Base-by-base conservation (phyloP, 2,113 vertebrate species). In the Tragelaphus buxtoni region DNA sequence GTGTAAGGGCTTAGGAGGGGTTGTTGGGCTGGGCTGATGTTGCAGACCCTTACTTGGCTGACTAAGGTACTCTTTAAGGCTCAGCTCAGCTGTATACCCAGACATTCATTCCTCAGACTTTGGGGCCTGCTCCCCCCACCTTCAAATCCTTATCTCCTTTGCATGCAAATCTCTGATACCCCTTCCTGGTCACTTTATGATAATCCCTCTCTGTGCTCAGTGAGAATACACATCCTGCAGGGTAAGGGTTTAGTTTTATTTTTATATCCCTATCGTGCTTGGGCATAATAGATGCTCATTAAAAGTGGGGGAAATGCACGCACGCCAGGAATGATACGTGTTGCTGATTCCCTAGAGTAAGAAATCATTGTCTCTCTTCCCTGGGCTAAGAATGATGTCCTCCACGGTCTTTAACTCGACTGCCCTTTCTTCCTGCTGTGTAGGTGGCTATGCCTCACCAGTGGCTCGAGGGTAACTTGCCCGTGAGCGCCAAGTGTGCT, bases 361-460 rank as follows among this genome's bases (percentile, higher is more conserved):
- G 86, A 35, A n/a, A 4, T 45, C 28, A 26, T 5, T n/a, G 7
- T 22, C 0, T 53, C 0, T 58, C 55, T 69, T 55, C 47, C 8
- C 22, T 42, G 16, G 32, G 32, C n/a, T 56, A 1, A 74, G 56
- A 22, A 1, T 58, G 32, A 8, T 5, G 30, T 35, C 42, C 42
- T 39, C 61, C 22, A 10, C 10, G 1, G 9, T 35, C 96, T 91
- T 69, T 24, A 7, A 45, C 35, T 49, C 85, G 65, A 55, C 58
- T 49, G 12, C 51, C 9, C 45, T 87, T 80, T 76, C 18, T 91
- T 58, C 72, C 28, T 88, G 90, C 58, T 96, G 94, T 92, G 18
- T 97, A 99, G 99, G 98, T 99, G 85, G 99, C 99, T 0, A 99
- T 99, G 99, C 99, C 99, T 96, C 99, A 99, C 98, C 99, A 99